phyloP scores from a whole-genome alignment of 2,113 vertebrate genomes.

The Picathartes gymnocephalus region DNA sequence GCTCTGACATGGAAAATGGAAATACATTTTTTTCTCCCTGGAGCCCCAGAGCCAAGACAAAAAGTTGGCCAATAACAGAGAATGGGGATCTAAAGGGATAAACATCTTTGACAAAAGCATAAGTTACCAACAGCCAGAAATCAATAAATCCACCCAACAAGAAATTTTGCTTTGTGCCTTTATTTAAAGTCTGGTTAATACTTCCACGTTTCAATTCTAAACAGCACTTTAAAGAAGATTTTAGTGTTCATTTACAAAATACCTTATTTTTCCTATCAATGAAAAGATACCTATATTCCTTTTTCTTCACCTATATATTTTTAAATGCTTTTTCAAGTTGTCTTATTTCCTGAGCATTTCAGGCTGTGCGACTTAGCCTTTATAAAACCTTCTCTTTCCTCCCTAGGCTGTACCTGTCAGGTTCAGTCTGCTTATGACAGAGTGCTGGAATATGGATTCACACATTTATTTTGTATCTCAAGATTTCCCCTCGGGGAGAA shows the following conservation, averaged over 20 bases:
- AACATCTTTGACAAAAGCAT: neutral
- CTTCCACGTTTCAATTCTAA: neutral
- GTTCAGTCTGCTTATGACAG: slow-evolving; percentile 4
- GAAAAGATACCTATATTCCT: neutral
- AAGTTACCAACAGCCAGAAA: neutral
- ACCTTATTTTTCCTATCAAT: neutral
- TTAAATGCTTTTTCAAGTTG: neutral
- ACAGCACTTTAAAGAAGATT: neutral
- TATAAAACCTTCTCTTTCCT: slow-evolving; percentile 33
- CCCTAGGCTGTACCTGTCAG: slow-evolving; percentile 54
- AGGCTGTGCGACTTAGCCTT: neutral
- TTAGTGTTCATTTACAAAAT: neutral
- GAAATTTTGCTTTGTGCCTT: neutral
- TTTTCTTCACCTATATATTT: neutral
- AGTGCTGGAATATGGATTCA: slow-evolving; percentile 12
- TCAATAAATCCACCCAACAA: neutral
- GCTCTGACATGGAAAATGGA: neutral
- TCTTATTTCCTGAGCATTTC: neutral
- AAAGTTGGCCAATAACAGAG: neutral
- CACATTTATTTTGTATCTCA: neutral
- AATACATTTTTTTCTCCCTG: neutral
- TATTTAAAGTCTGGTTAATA: neutral
- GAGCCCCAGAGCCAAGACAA: neutral
- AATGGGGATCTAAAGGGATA: neutral
- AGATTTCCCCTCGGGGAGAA: neutral